phyloP scores from a whole-genome alignment of 2,888 invertebrate species.

The Trissonchulus sp. region DNA sequence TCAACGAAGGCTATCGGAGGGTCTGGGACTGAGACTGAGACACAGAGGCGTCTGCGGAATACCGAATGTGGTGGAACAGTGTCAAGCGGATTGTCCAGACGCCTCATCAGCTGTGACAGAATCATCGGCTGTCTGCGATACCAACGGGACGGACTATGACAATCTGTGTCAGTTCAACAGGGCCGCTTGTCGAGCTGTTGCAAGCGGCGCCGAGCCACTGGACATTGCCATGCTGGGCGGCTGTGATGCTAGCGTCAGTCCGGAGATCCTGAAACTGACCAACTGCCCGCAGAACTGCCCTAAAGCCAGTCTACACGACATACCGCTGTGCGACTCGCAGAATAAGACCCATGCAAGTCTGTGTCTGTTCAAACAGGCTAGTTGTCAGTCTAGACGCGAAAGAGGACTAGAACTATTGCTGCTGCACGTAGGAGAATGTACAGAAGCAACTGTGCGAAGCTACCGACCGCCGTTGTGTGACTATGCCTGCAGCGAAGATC shows the following conservation, averaged over 20 bases:
- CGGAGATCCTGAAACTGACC: not conserved
- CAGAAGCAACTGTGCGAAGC: not conserved
- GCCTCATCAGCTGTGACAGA: not conserved
- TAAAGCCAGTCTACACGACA: not conserved
- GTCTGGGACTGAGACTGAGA: not conserved
- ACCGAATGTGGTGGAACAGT: not conserved
- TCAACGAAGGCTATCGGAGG: not conserved
- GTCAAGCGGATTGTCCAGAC: slow-evolving; percentile 15
- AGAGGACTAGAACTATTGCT: not conserved
- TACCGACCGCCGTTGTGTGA: not conserved
- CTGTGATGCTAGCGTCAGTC: not conserved
- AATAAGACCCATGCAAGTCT: slow-evolving; percentile 14
- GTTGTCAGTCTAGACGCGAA: not conserved
- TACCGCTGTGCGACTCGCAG: not conserved
- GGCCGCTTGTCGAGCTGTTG: slow-evolving; percentile 3
- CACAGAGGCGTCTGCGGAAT: not conserved
- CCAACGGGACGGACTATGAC: not conserved
- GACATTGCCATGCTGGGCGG: not conserved
- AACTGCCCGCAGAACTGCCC: not conserved
- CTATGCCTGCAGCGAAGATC: not conserved
- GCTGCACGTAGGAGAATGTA: not conserved
- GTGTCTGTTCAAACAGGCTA: slow-evolving; percentile 12
- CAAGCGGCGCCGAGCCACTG: not conserved
- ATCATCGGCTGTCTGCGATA: slow-evolving; percentile 14
- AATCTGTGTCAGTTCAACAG: not conserved